Evolutionary conservation across 1,140 invertebrate species (phyloP).

Genomic region (Hycleus cichorii): DNA sequence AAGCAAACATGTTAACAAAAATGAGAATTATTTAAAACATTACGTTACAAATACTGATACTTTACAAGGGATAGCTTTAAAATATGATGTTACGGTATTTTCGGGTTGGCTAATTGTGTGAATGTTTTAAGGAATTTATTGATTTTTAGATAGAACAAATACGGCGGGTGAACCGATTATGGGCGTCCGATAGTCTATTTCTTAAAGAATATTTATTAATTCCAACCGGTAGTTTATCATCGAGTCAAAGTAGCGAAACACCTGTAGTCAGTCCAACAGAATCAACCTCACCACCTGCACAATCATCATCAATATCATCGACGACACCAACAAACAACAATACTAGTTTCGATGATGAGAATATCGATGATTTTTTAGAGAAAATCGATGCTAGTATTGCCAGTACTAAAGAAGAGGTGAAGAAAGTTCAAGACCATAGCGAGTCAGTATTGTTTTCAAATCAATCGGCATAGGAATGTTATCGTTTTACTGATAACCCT

Average conservation of each 20-base stretch:
- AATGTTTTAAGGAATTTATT: conserved; percentile 5
- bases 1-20: conserved; percentile 53
- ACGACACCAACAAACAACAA: conserved; percentile 6
- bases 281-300: neutral
- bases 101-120: conserved; percentile 5
- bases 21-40: conserved; percentile 72
- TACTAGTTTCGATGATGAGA: conserved; percentile 52
- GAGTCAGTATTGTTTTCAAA: conserved; percentile 54
- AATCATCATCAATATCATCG: neutral
- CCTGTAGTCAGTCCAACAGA: conserved; percentile 7
- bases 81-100: conserved; percentile 86
- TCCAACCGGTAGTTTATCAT: conserved; percentile 49
- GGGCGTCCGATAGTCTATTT: conserved; percentile 83
- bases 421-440: conserved; percentile 66
- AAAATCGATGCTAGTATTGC: conserved; percentile 83
- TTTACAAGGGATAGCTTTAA: conserved; percentile 85
- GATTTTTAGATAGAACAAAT: conserved; percentile 77
- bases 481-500: no score
- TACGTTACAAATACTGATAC: conserved; percentile 73
- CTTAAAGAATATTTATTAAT: conserved; percentile 73
- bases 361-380: conserved; percentile 73
- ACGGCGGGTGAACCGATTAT: conserved; percentile 76
- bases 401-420: conserved; percentile 75
- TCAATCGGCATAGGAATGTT: no score
- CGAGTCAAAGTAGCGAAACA: neutral